These are phyloP conservation scores for Diadromus collaris DNA, from an alignment of 2,888 invertebrate genomes.

Conservation along the genomic window DNA sequence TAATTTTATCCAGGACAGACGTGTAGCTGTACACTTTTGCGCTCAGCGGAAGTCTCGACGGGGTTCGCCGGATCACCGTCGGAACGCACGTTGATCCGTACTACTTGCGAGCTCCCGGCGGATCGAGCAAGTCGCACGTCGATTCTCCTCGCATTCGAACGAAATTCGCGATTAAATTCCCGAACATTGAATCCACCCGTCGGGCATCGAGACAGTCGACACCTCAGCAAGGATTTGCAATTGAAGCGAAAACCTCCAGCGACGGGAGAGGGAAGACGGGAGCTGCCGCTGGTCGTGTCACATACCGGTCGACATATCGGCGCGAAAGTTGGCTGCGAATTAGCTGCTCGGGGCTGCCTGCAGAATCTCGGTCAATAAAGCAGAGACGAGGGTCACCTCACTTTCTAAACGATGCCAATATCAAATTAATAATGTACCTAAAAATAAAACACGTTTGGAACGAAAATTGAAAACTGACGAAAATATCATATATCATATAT, in stretches of 20 bases:
- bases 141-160: constrained; percentile 47
- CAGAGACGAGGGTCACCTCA: not conserved
- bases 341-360: not conserved
- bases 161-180: constrained; percentile 60
- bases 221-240: constrained; percentile 61
- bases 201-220: constrained; percentile 30
- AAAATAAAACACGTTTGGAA: not conserved
- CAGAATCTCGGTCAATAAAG: constrained; percentile 16
- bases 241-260: constrained; percentile 53
- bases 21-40: not conserved
- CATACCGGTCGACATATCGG: constrained; percentile 28
- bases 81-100: constrained; percentile 34
- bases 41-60: not conserved
- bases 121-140: constrained; percentile 20
- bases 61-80: constrained; percentile 24
- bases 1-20: not conserved
- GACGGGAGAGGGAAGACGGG: constrained; percentile 16
- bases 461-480: not conserved
- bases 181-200: constrained; percentile 13
- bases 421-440: not conserved
- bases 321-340: constrained; percentile 1
- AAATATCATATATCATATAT: not conserved
- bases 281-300: constrained; percentile 11
- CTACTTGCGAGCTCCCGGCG: constrained; percentile 7
- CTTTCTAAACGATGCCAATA: not conserved